phyloP scores from a whole-genome alignment of 2,888 invertebrate species.

The Acrobasis suavella region DNA sequence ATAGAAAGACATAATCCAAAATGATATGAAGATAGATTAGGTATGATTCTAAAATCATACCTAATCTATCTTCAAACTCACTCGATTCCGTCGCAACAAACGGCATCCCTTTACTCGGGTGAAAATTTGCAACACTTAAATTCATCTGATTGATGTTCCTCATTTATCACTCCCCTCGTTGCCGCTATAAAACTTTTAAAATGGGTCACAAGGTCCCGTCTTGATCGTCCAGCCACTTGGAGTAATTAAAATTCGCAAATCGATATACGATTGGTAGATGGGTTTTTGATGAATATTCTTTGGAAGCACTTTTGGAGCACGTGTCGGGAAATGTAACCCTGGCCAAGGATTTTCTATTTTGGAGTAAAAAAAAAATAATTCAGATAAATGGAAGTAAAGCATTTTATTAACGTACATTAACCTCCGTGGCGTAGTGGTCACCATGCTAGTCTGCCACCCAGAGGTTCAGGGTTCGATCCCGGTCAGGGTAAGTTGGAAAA shows the following conservation, averaged over 20 bases:
- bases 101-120: conserved; percentile 59
- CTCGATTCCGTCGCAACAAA: conserved; percentile 40
- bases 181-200: conserved; percentile 75
- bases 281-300: conserved; percentile 15
- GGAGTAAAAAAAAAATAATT: too few species aligned
- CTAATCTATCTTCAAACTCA: conserved; percentile 4
- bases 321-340: neutral
- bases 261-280: conserved; percentile 47
- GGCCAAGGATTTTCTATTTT: too few species aligned
- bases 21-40: too few species aligned
- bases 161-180: conserved; percentile 81
- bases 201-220: conserved; percentile 77
- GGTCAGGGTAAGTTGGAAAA: too few species aligned
- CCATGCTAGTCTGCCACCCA: too few species aligned
- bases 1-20: neutral
- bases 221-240: conserved; percentile 66
- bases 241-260: conserved; percentile 75
- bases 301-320: neutral
- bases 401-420: too few species aligned
- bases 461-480: too few species aligned
- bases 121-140: conserved; percentile 79
- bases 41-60: neutral
- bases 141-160: conserved; percentile 78
- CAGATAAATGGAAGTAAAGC: too few species aligned
- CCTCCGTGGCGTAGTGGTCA: too few species aligned